phyloP scores from a whole-genome alignment of 2,888 invertebrate genomes.

The Tetragonula carbonaria region DNA sequence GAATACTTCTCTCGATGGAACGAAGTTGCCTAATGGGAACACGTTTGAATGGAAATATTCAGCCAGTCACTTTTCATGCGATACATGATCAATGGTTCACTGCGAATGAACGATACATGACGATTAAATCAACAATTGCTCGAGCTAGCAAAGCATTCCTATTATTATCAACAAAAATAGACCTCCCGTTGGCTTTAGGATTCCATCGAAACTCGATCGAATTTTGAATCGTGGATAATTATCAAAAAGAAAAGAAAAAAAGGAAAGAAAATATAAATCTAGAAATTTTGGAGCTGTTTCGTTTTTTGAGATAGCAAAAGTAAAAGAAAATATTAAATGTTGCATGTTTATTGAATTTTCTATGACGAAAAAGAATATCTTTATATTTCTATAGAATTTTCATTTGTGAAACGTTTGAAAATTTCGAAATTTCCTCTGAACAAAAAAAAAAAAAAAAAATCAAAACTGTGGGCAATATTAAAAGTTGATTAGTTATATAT shows the following conservation, averaged over 20 bases:
- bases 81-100: too few relatives aligned
- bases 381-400: too few relatives aligned
- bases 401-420: background rate
- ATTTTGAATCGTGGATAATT: background rate
- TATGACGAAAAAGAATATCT: too few relatives aligned
- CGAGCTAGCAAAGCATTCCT: background rate
- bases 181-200: too few relatives aligned
- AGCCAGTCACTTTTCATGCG: background rate
- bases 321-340: too few relatives aligned
- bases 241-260: too few relatives aligned
- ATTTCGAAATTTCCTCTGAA: background rate
- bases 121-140: background rate
- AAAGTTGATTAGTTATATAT: background rate
- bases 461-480: too few relatives aligned
- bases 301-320: too few relatives aligned
- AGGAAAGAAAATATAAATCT: too few relatives aligned
- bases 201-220: background rate
- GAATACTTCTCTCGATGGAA: background rate
- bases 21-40: background rate
- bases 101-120: background rate
- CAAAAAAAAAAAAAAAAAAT: background rate
- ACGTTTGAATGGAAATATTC: too few relatives aligned
- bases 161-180: background rate
- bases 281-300: too few relatives aligned
- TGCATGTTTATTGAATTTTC: too few relatives aligned